Conservation (phyloP, 2,888 invertebrate species). For the Yponomeuta evonymella region DNA sequence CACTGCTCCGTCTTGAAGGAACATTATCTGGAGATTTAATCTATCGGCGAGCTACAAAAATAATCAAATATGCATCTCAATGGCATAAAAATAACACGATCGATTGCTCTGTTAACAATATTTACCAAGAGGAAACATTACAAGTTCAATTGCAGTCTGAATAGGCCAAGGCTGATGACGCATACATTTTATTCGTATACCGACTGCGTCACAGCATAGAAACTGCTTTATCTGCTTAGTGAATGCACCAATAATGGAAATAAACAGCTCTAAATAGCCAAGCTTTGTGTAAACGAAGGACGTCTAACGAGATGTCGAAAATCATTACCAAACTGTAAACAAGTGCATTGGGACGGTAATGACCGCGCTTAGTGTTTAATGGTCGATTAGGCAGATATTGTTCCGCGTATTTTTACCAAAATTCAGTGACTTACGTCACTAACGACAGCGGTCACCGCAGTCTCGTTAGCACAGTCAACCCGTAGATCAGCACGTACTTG, state of each 20-base stretch:
- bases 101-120: not conserved
- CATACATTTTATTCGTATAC: constrained; percentile 17
- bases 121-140: constrained; percentile 10
- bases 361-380: constrained; percentile 25
- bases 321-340: constrained; percentile 8
- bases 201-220: constrained; percentile 1
- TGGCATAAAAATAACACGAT: constrained; percentile 18
- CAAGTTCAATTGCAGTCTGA: constrained; percentile 18
- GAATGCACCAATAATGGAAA: not conserved
- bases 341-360: constrained; percentile 11
- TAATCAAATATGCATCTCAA: constrained; percentile 8
- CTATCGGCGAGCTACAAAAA: not conserved
- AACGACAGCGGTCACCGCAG: not conserved
- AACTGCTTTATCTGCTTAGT: not conserved
- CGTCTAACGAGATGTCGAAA: constrained; percentile 6
- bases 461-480: constrained; percentile 26
- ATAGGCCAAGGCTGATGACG: constrained; percentile 30
- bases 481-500: constrained; percentile 37
- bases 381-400: constrained; percentile 50
- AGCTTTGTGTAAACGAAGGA: constrained; percentile 14
- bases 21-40: not conserved
- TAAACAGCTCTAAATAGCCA: not conserved
- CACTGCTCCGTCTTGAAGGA: not conserved
- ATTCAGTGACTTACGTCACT: constrained; percentile 52
- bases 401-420: constrained; percentile 61